These are phyloP conservation scores for Romanogobio albipinnatus DNA, from an alignment of 2,113 vertebrate species.

Conservation along the genomic window DNA sequence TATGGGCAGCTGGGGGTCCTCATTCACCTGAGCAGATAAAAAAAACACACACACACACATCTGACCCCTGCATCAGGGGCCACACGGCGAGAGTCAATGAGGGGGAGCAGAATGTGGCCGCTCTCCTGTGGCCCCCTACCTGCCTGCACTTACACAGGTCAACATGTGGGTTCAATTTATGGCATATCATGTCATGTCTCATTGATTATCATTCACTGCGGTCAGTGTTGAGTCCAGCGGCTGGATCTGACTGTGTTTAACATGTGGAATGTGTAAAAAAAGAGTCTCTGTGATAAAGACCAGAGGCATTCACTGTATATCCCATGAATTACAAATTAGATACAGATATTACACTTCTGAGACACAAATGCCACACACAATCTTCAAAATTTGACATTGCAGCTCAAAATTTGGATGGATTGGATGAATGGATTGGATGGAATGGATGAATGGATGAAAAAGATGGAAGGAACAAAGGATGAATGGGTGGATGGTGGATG, in stretches of 20 bases:
- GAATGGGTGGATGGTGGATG: no score
- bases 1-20: constrained; percentile 57
- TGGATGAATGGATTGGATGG: background rate
- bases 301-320: background rate
- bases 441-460: background rate
- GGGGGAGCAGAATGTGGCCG: constrained; percentile 55
- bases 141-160: constrained; percentile 45
- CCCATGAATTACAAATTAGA: constrained; percentile 8
- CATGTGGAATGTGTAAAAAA: constrained; percentile 39
- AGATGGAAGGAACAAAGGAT: no score
- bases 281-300: constrained; percentile 13
- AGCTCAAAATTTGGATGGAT: background rate
- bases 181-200: constrained; percentile 45
- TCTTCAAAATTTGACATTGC: background rate
- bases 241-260: constrained; percentile 2
- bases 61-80: constrained; percentile 69
- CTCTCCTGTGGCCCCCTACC: constrained; percentile 49
- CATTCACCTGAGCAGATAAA: constrained; percentile 64
- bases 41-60: constrained; percentile 61
- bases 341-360: constrained; percentile 4
- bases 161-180: constrained; percentile 56
- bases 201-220: constrained; percentile 37
- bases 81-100: constrained; percentile 57
- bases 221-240: constrained; percentile 34
- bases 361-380: background rate